Base-by-base conservation (phyloP, 2,113 vertebrate species). In the Lamprotornis superbus region DNA sequence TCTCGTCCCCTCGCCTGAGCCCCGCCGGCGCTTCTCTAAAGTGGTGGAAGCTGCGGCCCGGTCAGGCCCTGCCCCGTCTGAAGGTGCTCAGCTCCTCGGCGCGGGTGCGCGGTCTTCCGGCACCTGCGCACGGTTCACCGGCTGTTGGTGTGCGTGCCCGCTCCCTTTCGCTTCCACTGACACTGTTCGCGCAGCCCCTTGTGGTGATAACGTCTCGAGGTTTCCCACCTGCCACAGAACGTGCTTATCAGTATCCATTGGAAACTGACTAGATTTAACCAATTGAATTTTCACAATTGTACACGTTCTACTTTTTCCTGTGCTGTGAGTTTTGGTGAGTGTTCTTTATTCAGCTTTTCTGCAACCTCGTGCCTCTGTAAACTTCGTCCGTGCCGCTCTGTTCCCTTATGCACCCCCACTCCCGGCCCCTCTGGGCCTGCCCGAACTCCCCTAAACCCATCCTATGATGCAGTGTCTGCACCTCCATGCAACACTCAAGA, bases 181-280 rank as follows among this genome's bases (percentile, higher is more conserved):
- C 56, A 1, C 63, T 22, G 40, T 15, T 35, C 10, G 23, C 11
- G 33, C 70, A 19, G 47, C 14, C 49, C 14, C 31, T 22, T 11
- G 39, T 10, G 55, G 28, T 12, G 7, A 16, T 24, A 16, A 6
- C 10, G 49, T 5, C 33, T 27, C 7, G 27, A 22, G 5, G 37
- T 11, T 68, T 50, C 15, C 13, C 44, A 10, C 5, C 31, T 31
- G 25, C 52, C 23, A 1, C 3, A 3, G 6, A 35, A 11, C n/a
- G 5, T 5, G 2, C 49, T 18, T 16, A 13, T 12, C 24, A 5
- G 49, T 25, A 17, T 10, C n/a, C 5, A 0, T 0, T 21, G 42
- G 24, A 39, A 53, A 16, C 31, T 5, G 73, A 61, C 31, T 47
- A 21, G 46, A 68, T 47, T n/a, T 53, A 33, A 30, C 37, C 13